Percentiles rank a stretch among this genome's conserved stretches.
These are phyloP conservation scores for Gyrodactylus bullatarudis DNA, from an alignment of 1,140 invertebrate genomes.

Conservation along the genomic window DNA sequence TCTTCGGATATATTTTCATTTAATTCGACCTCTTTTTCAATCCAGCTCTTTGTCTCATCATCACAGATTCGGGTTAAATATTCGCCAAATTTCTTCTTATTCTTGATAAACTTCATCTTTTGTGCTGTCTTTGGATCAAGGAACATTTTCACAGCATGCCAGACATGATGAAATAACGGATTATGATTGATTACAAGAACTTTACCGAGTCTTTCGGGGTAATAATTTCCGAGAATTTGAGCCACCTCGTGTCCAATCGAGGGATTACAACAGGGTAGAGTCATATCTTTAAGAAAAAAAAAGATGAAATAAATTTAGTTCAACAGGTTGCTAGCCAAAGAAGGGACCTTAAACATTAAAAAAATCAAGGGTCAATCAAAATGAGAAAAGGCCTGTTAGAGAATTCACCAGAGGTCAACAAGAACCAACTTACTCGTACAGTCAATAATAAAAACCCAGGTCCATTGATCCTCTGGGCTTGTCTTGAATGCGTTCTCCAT, in stretches of 20 bases:
- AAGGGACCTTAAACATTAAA: too few relatives aligned
- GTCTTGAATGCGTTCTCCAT: conserved; percentile 16
- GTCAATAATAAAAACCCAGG: conserved; percentile 16
- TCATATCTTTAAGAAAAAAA: conserved; percentile 14
- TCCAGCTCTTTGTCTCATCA: conserved; percentile 13
- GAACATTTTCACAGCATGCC: conserved; percentile 16
- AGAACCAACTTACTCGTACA: conserved; percentile 12
- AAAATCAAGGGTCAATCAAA: too few relatives aligned
- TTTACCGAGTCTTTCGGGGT: conserved; percentile 16
- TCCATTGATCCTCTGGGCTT: conserved; percentile 13
- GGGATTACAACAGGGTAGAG: conserved; percentile 15
- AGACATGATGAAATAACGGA: conserved; percentile 16
- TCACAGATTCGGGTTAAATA: conserved; percentile 13
- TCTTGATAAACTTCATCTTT: conserved; percentile 12
- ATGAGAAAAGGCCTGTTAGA: too few relatives aligned
- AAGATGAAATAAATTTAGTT: not conserved
- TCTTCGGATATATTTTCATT: conserved; percentile 13
- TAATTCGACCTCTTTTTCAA: conserved; percentile 14
- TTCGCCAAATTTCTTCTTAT: conserved; percentile 12
- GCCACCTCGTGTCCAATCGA: conserved; percentile 14
- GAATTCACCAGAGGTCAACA: too few relatives aligned
- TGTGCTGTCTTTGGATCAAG: conserved; percentile 14
- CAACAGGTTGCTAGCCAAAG: not conserved
- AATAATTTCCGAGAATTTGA: conserved; percentile 14
- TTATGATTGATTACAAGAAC: conserved; percentile 16